Evolutionary conservation across 2,888 invertebrate species (phyloP), one percentile per base, ranked within the genome.

Genomic region (Rosalia funebris): DNA sequence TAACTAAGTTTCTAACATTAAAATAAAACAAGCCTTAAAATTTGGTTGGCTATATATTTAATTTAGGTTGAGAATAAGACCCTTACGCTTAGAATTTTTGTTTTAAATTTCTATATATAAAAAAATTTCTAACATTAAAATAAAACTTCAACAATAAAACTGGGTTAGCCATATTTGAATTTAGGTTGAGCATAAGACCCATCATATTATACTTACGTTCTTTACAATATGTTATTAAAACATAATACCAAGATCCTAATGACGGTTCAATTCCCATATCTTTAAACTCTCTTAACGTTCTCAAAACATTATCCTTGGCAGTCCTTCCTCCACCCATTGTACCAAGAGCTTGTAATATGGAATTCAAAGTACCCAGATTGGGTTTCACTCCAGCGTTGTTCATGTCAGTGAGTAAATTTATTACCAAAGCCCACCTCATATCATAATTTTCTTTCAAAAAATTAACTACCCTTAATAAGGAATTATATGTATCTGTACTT

Each of bases 221-320:
- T 75, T 87, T 87, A 73, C 88, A 91, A 77, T 88, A 92, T 44
- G 89, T 85, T 46, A 84, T 84, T 11, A 95, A 79, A 0, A 93
- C 74, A 73, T 88, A 88, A 77, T 90, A 90, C 82, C 92, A 96
- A 0, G 90, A 87, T 0, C 89, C 88, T 4, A 96, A 82, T 14
- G 89, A 88, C 0, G 94, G 94, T 72, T 89, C 84, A 16, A 96
- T 85, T 7, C 87, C 89, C 0, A 92, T 71, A 7, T 77, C 76
- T 66, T 83, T 87, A 77, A 92, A 91, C 78, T 92, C 91, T 1
- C 84, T 71, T 1, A 92, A 75, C 0, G 85, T 78, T 62, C 83
- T 81, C 0, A 88, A 75, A 2, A 84, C 81, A 11, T 83, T 76
- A 1, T 79, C 77, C 69, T 83, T 83, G 0, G 83, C 81, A 36